These are phyloP conservation scores for Sinelater perroti DNA, from an alignment of 2,888 invertebrate genomes.

Conservation along the genomic window DNA sequence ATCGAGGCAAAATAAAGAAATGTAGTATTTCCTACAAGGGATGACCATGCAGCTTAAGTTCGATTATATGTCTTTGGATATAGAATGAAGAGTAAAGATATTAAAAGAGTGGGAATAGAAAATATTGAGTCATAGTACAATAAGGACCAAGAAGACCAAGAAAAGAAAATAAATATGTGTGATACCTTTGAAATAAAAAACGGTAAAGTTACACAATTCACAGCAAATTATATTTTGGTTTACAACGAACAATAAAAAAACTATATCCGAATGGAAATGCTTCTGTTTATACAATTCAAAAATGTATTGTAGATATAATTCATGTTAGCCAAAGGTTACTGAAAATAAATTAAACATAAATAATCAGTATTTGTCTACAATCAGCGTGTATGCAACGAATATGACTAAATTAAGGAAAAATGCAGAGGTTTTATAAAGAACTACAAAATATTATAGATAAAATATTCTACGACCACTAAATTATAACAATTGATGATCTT, in stretches of 20 bases:
- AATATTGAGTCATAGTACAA: not conserved
- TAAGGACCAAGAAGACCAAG: not conserved
- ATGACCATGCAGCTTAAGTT: no score
- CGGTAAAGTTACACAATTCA: not conserved
- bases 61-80: no score
- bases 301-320: not conserved
- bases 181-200: not conserved
- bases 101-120: not conserved
- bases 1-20: no score
- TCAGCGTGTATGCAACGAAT: not conserved
- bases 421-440: not conserved
- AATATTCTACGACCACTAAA: not conserved
- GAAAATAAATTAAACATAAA: not conserved
- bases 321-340: no score
- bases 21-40: no score
- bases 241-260: not conserved
- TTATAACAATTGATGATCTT: not conserved
- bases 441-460: no score
- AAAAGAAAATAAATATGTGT: not conserved
- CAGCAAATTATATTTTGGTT: not conserved
- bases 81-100: not conserved
- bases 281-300: not conserved
- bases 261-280: not conserved
- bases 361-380: not conserved
- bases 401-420: not conserved